Evolutionary conservation across 1,140 invertebrate species (phyloP), one percentile per base, ranked within the genome.

Genomic region (Megathymus violae): DNA sequence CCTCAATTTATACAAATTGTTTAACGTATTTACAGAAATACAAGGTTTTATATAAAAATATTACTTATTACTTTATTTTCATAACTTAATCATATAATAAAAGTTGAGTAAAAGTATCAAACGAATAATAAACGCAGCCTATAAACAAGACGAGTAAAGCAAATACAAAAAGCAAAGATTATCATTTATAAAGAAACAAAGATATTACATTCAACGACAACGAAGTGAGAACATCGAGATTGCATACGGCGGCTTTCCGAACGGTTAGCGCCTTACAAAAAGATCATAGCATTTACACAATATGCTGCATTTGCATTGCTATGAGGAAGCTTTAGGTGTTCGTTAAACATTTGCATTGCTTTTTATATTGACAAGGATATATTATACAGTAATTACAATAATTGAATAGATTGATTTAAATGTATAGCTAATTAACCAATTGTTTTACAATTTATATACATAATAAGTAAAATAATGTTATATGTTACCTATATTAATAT

Each of bases 251-350:
- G 38, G 40, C 10, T 19, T 63, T 62, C 62, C 69, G 67, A 74
- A 59, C 43, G 50, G 43, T 46, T 64, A 69, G 59, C 68, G 76
- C 76, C 76, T 78, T 64, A 51, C 31, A 69, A 58, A 69, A 76
- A 76, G 66, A 63, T 75, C 14, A 59, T 51, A 75, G 76, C 70
- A 73, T 75, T 62, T 64, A 50, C 56, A 56, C 64, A 71, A 71
- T 54, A 47, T 58, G 59, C 56, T 64, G 46, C 31, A 51, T 67
- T 66, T 69, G 54, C 31, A 66, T 72, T 75, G 69, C 67, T 38
- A 36, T 61, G 41, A 62, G 50, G 63, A 70, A 71, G 46, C 47
- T 61, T 59, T 64, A 78, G 73, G 76, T 68, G 27, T 7, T 31
- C 7, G 22, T 25, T 3, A 31, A 31, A 31, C 9, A 31, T 4